Evolutionary conservation across 2,888 invertebrate genomes (phyloP).

Genomic region (Andrena hattorfiana): DNA sequence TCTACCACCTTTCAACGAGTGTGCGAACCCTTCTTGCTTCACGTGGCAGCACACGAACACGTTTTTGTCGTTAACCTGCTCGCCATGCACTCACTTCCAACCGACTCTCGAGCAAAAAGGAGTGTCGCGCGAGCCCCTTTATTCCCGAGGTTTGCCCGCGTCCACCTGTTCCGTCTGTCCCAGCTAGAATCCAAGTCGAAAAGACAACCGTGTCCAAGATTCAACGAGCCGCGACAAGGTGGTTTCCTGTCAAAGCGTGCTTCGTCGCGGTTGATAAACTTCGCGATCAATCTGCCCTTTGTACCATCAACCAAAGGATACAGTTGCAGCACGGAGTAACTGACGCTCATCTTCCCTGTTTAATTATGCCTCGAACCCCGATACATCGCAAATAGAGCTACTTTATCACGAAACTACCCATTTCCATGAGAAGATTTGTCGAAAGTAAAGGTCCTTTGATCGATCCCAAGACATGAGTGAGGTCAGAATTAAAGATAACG

Average conservation of each 20-base stretch:
- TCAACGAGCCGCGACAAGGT: slow-evolving; percentile 11
- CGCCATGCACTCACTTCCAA: background rate
- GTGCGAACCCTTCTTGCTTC: background rate
- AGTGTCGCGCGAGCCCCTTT: too few species aligned
- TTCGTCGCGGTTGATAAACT: slow-evolving; percentile 10
- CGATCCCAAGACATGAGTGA: background rate
- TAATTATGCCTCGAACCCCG: background rate
- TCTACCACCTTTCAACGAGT: background rate
- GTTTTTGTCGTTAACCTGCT: slow-evolving; percentile 1
- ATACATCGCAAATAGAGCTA: background rate
- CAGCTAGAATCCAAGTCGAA: background rate
- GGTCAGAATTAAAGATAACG: slow-evolving; percentile 29
- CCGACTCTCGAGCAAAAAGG: background rate
- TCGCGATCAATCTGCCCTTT: slow-evolving; percentile 2
- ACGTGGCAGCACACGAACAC: background rate
- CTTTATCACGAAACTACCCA: background rate
- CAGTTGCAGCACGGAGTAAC: background rate
- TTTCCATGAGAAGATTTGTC: background rate
- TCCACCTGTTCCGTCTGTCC: background rate
- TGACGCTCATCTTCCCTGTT: background rate
- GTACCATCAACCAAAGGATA: background rate
- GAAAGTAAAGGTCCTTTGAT: slow-evolving; percentile 3
- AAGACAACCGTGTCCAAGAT: background rate
- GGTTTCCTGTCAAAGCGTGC: slow-evolving; percentile 22
- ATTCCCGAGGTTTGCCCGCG: background rate